Base-by-base conservation (phyloP, 2,888 invertebrate genomes). In the Cryptocephalus moraei region DNA sequence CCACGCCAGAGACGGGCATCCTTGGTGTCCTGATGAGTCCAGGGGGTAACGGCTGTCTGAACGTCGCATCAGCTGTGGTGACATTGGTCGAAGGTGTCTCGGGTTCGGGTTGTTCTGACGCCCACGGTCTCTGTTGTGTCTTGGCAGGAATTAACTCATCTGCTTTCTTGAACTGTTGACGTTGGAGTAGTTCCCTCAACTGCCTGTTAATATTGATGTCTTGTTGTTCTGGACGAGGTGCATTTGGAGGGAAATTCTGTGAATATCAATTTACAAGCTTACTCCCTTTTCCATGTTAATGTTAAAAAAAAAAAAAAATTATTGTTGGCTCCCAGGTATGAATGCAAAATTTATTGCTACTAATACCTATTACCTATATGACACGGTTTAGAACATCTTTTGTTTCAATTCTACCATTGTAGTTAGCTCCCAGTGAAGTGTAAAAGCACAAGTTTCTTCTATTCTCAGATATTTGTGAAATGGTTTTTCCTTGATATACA, bases 181-280 rank as follows among this genome's bases (percentile, higher is more conserved):
- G 74, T 65, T 90, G 89, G 46, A 91, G 73, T 52, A 91, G 70
- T 65, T 91, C 90, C 32, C 91, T 73, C 40, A 91, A 73, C 62
- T 92, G 91, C 4, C 85, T 75, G 62, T 85, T 85, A 22, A 22
- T 22, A 22, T 22, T 22, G 62, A 82, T 75, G 46, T 73, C 74
- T 43, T 58, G 62, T 46, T 57, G 58, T n/a, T 72, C 74, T 54
- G 66, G 48, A 38, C 59, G 45, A 8, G 47, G 47, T 2, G 50
- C 12, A 46, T 33, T 52, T 6, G 2, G 22, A 8, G 55, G 51
- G 44, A 60, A 62, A 40, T 48, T 54, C 61, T 66, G 57, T 36
- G 58, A 53, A 46, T 6, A 22, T 22, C 6, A 22, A 22, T 22
- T 22, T 22, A 22, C 22, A 44, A 45, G 43, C n/a, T 22, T 22